Conservation (phyloP, 2,888 invertebrate species). For the Auanema sp. region DNA sequence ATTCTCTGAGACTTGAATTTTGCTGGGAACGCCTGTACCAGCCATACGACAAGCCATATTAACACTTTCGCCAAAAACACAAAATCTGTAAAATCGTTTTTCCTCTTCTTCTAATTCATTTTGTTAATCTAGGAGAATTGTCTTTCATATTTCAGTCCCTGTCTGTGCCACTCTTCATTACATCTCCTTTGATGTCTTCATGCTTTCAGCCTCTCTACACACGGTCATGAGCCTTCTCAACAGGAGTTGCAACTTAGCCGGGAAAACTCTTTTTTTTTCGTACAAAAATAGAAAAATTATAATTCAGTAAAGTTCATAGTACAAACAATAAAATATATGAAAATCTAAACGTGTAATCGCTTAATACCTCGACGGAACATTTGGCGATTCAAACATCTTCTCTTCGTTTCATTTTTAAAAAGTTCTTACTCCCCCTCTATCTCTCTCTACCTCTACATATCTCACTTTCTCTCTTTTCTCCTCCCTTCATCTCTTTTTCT, state of each 20-base stretch:
- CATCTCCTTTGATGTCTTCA: too few relatives aligned
- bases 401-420: not conserved
- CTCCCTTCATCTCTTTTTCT: not conserved
- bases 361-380: too few relatives aligned
- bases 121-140: not conserved
- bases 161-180: too few relatives aligned
- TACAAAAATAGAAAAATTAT: not conserved
- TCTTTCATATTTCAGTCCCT: too few relatives aligned
- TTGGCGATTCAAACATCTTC: not conserved
- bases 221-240: not conserved
- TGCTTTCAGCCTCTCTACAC: too few relatives aligned
- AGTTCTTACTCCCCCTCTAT: not conserved
- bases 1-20: slow-evolving; percentile 32
- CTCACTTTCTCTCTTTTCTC: too few relatives aligned
- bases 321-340: too few relatives aligned
- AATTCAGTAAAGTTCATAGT: too few relatives aligned
- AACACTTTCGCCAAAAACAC: slow-evolving; percentile 46
- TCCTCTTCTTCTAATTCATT: not conserved
- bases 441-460: too few relatives aligned
- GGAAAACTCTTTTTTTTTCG: not conserved
- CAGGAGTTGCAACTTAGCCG: not conserved
- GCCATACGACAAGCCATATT: slow-evolving; percentile 50
- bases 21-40: slow-evolving; percentile 29
- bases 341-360: too few relatives aligned
- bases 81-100: slow-evolving; percentile 29